Base-by-base conservation (phyloP, 2,888 invertebrate species). In the Agonopterix arenella region DNA sequence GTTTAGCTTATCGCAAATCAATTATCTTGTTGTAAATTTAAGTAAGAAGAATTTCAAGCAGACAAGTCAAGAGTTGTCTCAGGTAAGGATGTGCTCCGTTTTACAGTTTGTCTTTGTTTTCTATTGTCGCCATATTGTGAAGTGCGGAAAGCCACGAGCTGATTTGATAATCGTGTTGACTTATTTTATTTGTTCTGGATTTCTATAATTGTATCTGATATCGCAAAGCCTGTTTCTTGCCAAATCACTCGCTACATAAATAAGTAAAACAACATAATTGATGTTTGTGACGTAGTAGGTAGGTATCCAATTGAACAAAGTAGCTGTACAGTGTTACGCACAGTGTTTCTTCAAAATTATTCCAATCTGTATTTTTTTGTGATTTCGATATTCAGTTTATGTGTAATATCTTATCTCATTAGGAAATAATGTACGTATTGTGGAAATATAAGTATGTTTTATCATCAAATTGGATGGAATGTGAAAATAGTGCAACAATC, bases 1-100 rank as follows among this genome's bases (percentile, higher is more conserved):
- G 93, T 96, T 97, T 94, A 96, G 97, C 93, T 95, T 98, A 94
- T 96, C 96, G 93, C 97, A 98, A 95, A 98, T 98, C 92, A 96
- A 95, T 95, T 95, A 95, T 94, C 95, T 97, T 91, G 96, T 98
- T 93, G 93, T 94, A 90, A 96, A 95, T 92, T 93, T 98, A 91
- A 96, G 93, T 88, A 98, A 97, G 93, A 97, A 96, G 92, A 98
- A 97, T 91, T 96, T 94, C 91, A 95, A 96, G 90, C 94, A 96
- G 85, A 95, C 94, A 82, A 93, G 93, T 89, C 94, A 94, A 88
- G 97, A 96, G 90, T 93, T 98, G 86, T 92, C 93, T 80, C 93
- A 96, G 93, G 98, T 98, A 90, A 93, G 95, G 90, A 83, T 68
- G 59, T 40, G 11, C 40, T 11, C 11, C 13, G 13, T 43, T 11